These are phyloP conservation scores for Nyctibius bracteatus DNA, from an alignment of 2,113 vertebrate species.

Conservation along the genomic window DNA sequence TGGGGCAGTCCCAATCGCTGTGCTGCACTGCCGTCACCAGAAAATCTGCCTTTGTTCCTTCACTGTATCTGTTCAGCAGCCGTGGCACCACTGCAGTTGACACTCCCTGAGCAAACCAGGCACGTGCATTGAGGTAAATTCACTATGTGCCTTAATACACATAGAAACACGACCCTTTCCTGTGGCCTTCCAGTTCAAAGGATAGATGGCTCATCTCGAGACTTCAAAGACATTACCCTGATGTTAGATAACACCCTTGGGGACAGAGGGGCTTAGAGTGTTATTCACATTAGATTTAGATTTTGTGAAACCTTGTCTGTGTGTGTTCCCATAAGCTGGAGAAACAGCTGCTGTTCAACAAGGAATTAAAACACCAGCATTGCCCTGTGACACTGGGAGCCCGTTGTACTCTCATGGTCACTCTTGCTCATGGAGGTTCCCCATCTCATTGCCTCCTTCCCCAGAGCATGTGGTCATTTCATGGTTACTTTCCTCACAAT, in stretches of 20 bases:
- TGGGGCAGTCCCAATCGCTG: fast-evolving
- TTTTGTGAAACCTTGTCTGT: not conserved
- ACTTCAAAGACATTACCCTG: not conserved
- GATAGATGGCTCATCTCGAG: not conserved
- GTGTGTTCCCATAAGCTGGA: not conserved
- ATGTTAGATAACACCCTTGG: not conserved
- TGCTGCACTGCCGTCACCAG: fast-evolving
- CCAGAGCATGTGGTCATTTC: not conserved
- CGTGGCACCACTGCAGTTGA: not conserved
- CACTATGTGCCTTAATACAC: not conserved
- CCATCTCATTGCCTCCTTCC: not conserved
- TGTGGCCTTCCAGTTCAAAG: not conserved
- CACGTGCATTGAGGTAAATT: not conserved
- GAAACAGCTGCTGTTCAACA: not conserved
- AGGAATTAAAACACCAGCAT: not conserved
- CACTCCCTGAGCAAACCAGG: not conserved
- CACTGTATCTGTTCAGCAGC: not conserved
- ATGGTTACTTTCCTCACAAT: not conserved
- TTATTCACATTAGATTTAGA: not conserved
- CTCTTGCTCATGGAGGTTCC: not conserved
- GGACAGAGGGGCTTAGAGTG: not conserved
- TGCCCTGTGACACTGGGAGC: not conserved
- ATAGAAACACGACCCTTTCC: not conserved
- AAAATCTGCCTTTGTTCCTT: not conserved
- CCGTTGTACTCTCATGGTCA: not conserved